Conservation (phyloP, 2,888 invertebrate species). For the Apamea anceps region DNA sequence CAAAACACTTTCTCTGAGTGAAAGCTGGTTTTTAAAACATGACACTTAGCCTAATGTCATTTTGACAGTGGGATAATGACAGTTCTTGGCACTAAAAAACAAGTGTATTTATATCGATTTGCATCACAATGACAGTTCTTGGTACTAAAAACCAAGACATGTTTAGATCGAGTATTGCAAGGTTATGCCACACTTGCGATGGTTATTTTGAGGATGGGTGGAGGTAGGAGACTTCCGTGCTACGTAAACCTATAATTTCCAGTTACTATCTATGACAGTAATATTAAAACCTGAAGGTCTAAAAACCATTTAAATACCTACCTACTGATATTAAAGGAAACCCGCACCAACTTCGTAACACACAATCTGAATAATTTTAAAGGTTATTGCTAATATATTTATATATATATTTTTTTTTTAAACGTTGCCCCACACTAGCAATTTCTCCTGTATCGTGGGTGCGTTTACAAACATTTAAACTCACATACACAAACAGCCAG, state of each 20-base stretch:
- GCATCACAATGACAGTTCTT: neutral
- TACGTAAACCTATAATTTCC: neutral
- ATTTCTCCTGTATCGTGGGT: too few relatives aligned
- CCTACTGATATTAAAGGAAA: too few relatives aligned
- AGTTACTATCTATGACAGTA: neutral
- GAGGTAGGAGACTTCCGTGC: neutral
- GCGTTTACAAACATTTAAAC: too few relatives aligned
- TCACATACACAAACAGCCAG: too few relatives aligned
- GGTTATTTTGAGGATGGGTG: neutral
- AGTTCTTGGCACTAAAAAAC: neutral
- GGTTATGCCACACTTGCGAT: fast-evolving
- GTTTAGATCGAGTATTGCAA: neutral
- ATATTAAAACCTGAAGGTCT: neutral
- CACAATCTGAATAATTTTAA: too few relatives aligned
- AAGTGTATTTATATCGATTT: neutral
- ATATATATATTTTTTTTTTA: too few relatives aligned
- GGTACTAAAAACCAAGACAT: neutral
- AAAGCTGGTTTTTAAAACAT: conserved; percentile 24
- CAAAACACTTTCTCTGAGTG: conserved; percentile 41
- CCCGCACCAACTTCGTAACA: too few relatives aligned
- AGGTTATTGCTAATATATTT: too few relatives aligned
- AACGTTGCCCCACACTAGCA: too few relatives aligned
- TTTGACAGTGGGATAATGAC: conserved; percentile 29
- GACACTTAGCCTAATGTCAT: conserved; percentile 29
- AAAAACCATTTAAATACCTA: too few relatives aligned